Conservation (phyloP, 2,888 invertebrate genomes). For the Eretmocerus hayati region DNA sequence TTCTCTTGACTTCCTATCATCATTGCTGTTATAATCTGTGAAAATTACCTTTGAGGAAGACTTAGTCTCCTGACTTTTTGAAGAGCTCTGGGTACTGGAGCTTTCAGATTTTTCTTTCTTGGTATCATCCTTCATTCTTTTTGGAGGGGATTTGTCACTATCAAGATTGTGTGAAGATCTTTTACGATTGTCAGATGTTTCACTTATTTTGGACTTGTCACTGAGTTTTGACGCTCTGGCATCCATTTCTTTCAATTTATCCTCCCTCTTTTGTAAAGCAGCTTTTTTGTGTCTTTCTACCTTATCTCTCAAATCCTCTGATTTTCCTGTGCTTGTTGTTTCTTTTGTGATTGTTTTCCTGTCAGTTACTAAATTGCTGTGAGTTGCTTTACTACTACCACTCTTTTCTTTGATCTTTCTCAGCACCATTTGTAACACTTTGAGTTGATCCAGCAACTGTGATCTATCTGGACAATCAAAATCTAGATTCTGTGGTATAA, state of each 20-base stretch:
- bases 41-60: slow-evolving; percentile 7
- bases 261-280: slow-evolving; percentile 23
- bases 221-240: slow-evolving; percentile 15
- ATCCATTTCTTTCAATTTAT: slow-evolving; percentile 30
- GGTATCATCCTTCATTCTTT: slow-evolving; percentile 5
- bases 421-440: slow-evolving; percentile 45
- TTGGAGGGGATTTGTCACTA: not conserved
- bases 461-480: slow-evolving; percentile 34
- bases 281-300: slow-evolving; percentile 30
- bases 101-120: not conserved
- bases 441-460: slow-evolving; percentile 36
- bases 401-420: slow-evolving; percentile 38
- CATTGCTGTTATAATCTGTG: slow-evolving; percentile 9
- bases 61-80: no score
- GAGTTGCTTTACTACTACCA: not conserved
- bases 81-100: slow-evolving; percentile 3
- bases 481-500: slow-evolving; percentile 31
- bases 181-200: slow-evolving; percentile 11
- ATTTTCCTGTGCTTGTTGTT: not conserved
- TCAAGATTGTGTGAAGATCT: slow-evolving; percentile 5
- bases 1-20: slow-evolving; percentile 17
- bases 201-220: slow-evolving; percentile 3
- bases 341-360: slow-evolving; percentile 4
- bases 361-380: not conserved
- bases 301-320: slow-evolving; percentile 26